phyloP scores from a whole-genome alignment of 2,797 vertebrate genomes.

The Schizopygopsis pylzovi region DNA sequence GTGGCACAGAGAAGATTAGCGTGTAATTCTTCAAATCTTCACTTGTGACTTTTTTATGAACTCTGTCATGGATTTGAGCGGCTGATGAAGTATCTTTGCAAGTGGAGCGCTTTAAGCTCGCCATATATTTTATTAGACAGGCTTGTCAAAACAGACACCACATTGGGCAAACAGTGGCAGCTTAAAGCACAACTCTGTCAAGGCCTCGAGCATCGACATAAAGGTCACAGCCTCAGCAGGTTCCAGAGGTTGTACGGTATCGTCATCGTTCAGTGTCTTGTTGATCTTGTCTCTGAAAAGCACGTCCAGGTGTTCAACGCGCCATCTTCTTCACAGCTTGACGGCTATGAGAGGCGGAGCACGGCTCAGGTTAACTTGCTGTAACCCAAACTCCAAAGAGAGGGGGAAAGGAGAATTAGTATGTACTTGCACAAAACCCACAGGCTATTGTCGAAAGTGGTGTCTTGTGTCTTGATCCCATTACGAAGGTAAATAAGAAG shows the following conservation, averaged over 20 bases:
- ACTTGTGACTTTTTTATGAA: conserved; percentile 31
- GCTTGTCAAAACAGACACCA: conserved; percentile 61
- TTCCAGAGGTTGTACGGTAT: conserved; percentile 21
- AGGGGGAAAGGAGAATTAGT: conserved; percentile 68
- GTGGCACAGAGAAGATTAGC: conserved; percentile 18
- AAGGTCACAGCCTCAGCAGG: conserved; percentile 1
- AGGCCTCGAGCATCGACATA: conserved; percentile 32
- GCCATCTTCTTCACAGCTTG: conserved; percentile 49
- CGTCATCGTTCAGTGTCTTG: conserved; percentile 37
- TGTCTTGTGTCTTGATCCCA: conserved; percentile 67
- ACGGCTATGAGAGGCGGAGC: conserved; percentile 44
- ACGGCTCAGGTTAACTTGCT: conserved; percentile 76
- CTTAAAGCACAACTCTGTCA: conserved; percentile 30
- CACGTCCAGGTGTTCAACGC: conserved; percentile 58
- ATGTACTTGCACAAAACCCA: conserved; percentile 71
- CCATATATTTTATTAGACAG: conserved; percentile 54
- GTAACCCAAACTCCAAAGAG: conserved; percentile 73
- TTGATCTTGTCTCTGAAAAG: conserved; percentile 52
- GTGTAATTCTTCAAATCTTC: conserved; percentile 35
- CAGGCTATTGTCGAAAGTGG: conserved; percentile 68
- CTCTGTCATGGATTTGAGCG: conserved; percentile 12
- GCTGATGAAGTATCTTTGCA: conserved; percentile 19
- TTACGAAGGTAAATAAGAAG: conserved; percentile 71
- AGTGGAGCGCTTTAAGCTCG: conserved; percentile 49
- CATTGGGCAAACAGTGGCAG: conserved; percentile 47